phyloP scores from a whole-genome alignment of 2,888 invertebrate species.

The Bursaphelenchus okinawaensis region DNA sequence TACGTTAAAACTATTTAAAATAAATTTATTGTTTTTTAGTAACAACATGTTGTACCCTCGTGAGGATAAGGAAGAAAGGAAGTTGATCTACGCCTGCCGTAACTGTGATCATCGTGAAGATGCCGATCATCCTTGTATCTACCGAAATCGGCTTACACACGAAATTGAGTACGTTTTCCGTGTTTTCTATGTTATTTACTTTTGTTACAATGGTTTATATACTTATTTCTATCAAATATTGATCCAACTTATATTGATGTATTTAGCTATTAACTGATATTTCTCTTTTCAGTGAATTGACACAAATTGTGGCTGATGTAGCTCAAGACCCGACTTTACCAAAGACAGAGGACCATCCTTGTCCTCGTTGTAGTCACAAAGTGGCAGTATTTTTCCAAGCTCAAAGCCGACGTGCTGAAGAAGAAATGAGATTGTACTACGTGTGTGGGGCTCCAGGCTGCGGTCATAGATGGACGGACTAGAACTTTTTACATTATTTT shows the following conservation, averaged over 20 bases:
- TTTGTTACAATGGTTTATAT: too few relatives aligned
- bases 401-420: conserved; percentile 73
- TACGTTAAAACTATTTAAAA: not conserved
- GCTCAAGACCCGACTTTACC: conserved; percentile 96
- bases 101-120: conserved; percentile 95
- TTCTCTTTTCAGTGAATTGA: conserved; percentile 72
- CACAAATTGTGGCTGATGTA: conserved; percentile 95
- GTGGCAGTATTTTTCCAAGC: conserved; percentile 99
- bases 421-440: conserved; percentile 63
- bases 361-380: conserved; percentile 86
- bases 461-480: conserved; percentile 62
- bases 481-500: conserved; percentile 2
- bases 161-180: conserved; percentile 83
- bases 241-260: not conserved
- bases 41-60: conserved; percentile 99
- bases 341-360: conserved; percentile 93
- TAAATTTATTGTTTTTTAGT: conserved; percentile 66
- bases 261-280: conserved; percentile 69
- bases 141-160: conserved; percentile 99
- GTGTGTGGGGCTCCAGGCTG: conserved; percentile 61
- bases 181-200: not conserved
- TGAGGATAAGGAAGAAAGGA: conserved; percentile 94
- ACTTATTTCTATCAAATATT: not conserved
- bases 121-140: conserved; percentile 96
- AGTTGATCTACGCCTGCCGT: conserved; percentile 86